Evolutionary conservation across 1,140 invertebrate genomes (phyloP).

Genomic region (Contarinia nasturtii): DNA sequence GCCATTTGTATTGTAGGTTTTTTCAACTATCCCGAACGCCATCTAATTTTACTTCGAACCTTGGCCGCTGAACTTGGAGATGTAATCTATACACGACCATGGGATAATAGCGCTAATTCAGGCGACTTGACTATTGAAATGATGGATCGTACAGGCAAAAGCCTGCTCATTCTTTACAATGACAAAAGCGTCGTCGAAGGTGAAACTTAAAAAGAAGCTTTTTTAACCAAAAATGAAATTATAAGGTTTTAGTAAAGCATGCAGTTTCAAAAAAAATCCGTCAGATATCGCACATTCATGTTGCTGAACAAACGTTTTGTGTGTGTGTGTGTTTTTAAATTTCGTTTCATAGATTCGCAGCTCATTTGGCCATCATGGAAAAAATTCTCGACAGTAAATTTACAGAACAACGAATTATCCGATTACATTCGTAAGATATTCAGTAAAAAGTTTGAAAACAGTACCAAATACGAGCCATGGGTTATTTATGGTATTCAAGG

Average conservation of each 20-base stretch:
- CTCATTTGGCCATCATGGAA: conserved; percentile 16
- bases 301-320: too few species aligned
- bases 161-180: conserved; percentile 6
- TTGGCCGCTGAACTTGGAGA: conserved; percentile 14
- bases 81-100: conserved; percentile 10
- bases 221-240: too few species aligned
- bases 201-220: not conserved
- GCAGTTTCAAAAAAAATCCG: too few species aligned
- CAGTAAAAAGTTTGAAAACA: conserved; percentile 11
- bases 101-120: conserved; percentile 7
- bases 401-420: conserved; percentile 14
- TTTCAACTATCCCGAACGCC: conserved; percentile 18
- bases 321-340: too few species aligned
- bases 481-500: conserved; percentile 8
- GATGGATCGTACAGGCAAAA: conserved; percentile 5
- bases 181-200: not conserved
- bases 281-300: too few species aligned
- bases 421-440: conserved; percentile 20
- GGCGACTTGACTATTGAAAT: conserved; percentile 12
- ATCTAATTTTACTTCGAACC: conserved; percentile 11
- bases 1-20: conserved; percentile 7
- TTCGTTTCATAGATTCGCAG: conserved; percentile 10
- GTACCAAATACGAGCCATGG: conserved; percentile 16
- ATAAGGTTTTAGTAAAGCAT: too few species aligned
- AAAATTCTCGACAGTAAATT: conserved; percentile 15